Evolutionary conservation across 2,113 vertebrate genomes (phyloP).

Genomic region (Pheucticus melanocephalus): DNA sequence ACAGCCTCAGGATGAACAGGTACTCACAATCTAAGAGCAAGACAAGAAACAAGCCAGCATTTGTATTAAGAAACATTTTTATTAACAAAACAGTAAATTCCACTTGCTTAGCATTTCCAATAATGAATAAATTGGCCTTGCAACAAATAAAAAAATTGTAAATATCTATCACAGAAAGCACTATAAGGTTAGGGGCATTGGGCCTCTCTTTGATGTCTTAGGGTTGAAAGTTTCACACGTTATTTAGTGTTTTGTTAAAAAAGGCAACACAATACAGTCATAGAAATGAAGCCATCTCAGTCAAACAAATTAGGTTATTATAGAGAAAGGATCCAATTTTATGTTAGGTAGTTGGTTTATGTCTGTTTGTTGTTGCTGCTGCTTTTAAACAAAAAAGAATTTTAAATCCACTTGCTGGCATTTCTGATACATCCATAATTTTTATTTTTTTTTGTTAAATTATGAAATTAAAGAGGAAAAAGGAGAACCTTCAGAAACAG

Average conservation of each 20-base stretch:
- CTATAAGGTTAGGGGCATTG: constrained; percentile 78
- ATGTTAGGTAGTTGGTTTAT: constrained; percentile 72
- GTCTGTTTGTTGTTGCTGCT: constrained; percentile 41
- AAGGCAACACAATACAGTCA: constrained; percentile 83
- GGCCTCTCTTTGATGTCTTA: constrained; percentile 72
- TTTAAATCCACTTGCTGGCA: constrained; percentile 69
- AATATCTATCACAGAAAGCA: constrained; percentile 85
- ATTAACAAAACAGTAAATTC: constrained; percentile 91
- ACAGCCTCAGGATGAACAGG: background rate
- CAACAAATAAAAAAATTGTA: constrained; percentile 82
- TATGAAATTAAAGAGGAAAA: constrained; percentile 65
- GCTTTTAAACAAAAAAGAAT: constrained; percentile 60
- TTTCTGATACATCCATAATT: constrained; percentile 65
- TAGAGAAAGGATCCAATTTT: constrained; percentile 73
- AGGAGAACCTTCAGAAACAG: constrained; percentile 65
- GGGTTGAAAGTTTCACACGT: constrained; percentile 76
- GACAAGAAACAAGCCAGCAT: constrained; percentile 59
- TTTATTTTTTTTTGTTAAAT: background rate
- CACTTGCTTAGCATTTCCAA: constrained; percentile 89
- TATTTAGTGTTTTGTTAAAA: constrained; percentile 76
- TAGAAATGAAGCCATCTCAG: constrained; percentile 79
- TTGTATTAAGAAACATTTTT: constrained; percentile 89
- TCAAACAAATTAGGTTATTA: constrained; percentile 77
- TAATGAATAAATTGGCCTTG: constrained; percentile 88
- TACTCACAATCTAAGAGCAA: background rate